These are phyloP conservation scores for Theocolax elegans DNA, from an alignment of 1,140 invertebrate genomes.

Conservation along the genomic window DNA sequence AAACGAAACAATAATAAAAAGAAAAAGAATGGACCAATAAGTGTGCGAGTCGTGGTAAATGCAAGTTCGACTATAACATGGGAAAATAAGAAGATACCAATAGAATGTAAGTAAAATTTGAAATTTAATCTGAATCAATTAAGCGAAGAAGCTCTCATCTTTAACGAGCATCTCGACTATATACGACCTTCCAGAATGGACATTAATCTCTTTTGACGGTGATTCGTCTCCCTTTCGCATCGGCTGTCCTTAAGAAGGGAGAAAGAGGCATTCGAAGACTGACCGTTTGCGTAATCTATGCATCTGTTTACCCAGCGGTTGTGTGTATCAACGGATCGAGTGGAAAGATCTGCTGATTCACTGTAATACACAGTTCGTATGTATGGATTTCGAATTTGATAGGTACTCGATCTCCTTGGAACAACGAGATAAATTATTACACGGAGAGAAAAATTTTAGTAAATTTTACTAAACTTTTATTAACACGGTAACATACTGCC, in stretches of 20 bases:
- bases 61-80: neutral
- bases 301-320: neutral
- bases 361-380: too few species aligned
- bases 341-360: too few species aligned
- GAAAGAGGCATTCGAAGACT: neutral
- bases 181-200: neutral
- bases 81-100: neutral
- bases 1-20: too few species aligned
- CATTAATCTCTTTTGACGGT: conserved; percentile 28
- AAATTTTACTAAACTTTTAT: too few species aligned
- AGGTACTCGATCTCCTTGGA: too few species aligned
- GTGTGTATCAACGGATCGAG: too few species aligned
- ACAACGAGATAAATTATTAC: too few species aligned
- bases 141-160: conserved; percentile 10
- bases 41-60: too few species aligned
- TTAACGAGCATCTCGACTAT: conserved; percentile 14
- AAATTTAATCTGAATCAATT: conserved; percentile 35
- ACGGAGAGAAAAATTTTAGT: too few species aligned
- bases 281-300: neutral
- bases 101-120: conserved; percentile 12
- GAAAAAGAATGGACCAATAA: neutral
- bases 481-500: too few species aligned
- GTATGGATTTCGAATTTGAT: too few species aligned
- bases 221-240: neutral
- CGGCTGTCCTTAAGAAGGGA: neutral